Evolutionary conservation across 2,797 vertebrate genomes (phyloP), one percentile per base, ranked within the genome.

Genomic region (Anabacerthia variegaticeps): DNA sequence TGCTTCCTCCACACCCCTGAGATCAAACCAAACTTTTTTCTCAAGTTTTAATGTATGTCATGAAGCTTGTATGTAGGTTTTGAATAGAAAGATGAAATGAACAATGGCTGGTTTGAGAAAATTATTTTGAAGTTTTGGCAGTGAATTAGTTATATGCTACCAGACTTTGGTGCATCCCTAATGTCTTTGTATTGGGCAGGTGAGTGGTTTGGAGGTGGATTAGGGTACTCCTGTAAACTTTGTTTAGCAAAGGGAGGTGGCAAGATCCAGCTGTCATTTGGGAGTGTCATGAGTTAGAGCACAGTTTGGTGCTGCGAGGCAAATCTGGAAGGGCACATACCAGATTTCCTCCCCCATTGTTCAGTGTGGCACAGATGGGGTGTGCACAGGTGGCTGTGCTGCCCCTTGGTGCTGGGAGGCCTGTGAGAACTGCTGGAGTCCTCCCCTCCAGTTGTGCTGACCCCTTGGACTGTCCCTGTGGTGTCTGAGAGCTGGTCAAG

Each of bases 321-420:
- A 52, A 44, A 6, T 24, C 28, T 68, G 55, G 16, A 69, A 79
- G 26, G 12, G 26, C 37, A 10, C 0, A 0, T n/a, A 7, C 28
- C 43, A 36, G 15, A 13, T 62, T 86, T 66, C 15, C 24, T 41
- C 17, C 63, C 19, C 52, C 44, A 2, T 39, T 26, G 3, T 26
- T 41, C 65, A 22, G 1, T 0, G 0, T 80, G 44, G 52, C 78
- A 77, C n/a, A 32, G 27, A n/a, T 63, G 26, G 51, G 43, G 5
- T 44, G 34, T 48, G 22, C 65, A 85, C 51, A 44, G 26, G 6
- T 36, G 44, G 14, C 39, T 65, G 5, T 15, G 61, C 68, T 49
- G 21, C 17, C 58, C 8, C 74, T 48, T 62, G 52, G 12, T 74
- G 34, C 37, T 1, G 1, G 37, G 21, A 59, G 28, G 22, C 71